Base-by-base conservation (phyloP, 2,113 vertebrate species). In the Glaucomys volans region DNA sequence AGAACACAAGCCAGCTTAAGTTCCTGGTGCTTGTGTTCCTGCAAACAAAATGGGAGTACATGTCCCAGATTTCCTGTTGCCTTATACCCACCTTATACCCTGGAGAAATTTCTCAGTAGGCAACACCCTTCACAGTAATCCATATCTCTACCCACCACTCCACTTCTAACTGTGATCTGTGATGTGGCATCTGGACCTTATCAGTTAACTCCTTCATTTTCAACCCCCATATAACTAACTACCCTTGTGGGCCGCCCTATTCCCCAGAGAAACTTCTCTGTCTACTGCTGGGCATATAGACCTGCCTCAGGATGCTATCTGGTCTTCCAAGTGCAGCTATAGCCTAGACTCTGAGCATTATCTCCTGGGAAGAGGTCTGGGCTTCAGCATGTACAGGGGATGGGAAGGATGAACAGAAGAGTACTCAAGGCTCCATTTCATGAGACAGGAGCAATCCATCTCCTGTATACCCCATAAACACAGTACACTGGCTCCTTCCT, bases 321-420 rank as follows among this genome's bases (percentile, higher is more conserved):
- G 97, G 85, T 30, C 98, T 98, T 0, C 72, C 98, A 91, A 99
- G 98, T 0, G 98, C 98, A 4, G 0, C 83, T 4, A 96, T 98
- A 24, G 98, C 98, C 84, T 75, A 86, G 89, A 95, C 22, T 79
- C 30, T 32, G 85, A 83, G 62, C 95, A 98, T 98, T 0, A 99
- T 98, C 76, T 97, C 95, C 95, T 93, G 40, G 0, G 99, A 99
- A 12, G 96, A 98, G 12, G 92, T 98, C 96, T 98, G 96, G 67
- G 81, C 98, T 98, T 44, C 94, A 95, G 97, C 98, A 98, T 99
- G 99, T 99, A 98, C 1, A 0, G 81, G 35, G 59, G 59, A 20
- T n/a, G 0, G 1, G 18, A 66, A 16, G 1, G 13, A n/a, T 30
- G 72, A 2, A n/a, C 85, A 44, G 94, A 75, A 20, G 37, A 47